Evolutionary conservation across 2,113 vertebrate species (phyloP).

Genomic region (Parotia lawesii): DNA sequence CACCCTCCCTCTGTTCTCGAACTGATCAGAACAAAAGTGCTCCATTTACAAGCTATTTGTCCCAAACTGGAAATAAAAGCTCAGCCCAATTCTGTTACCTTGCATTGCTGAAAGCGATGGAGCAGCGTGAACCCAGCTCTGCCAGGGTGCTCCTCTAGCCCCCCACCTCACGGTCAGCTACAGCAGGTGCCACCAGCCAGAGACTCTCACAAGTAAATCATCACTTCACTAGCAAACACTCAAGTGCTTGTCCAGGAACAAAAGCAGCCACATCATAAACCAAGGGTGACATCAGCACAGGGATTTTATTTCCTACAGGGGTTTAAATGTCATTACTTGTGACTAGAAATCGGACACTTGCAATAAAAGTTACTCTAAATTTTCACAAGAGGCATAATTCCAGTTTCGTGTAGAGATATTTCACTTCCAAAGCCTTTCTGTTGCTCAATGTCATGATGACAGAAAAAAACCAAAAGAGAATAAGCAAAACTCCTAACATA

Average conservation of each 20-base stretch:
- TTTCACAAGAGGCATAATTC: background rate
- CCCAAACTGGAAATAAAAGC: background rate
- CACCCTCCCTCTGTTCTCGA: background rate
- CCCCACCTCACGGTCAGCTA: accelerated
- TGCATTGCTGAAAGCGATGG: background rate
- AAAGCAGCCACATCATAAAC: slow-evolving; percentile 44
- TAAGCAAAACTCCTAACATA: background rate
- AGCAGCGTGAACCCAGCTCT: background rate
- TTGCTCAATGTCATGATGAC: background rate
- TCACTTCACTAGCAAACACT: background rate
- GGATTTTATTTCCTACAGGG: slow-evolving; percentile 42
- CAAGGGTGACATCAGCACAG: slow-evolving; percentile 43
- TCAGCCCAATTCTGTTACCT: background rate
- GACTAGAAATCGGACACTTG: slow-evolving; percentile 37
- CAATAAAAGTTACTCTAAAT: background rate
- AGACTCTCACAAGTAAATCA: background rate
- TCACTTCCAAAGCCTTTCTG: background rate
- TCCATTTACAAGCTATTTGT: background rate
- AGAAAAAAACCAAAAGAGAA: background rate
- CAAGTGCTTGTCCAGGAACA: slow-evolving; percentile 40
- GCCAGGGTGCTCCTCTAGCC: background rate
- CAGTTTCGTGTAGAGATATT: background rate
- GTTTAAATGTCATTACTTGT: slow-evolving; percentile 48
- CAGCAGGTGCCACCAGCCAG: background rate
- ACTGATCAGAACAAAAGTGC: accelerated